Evolutionary conservation across 2,113 vertebrate genomes (phyloP).

Genomic region (Pionites leucogaster): DNA sequence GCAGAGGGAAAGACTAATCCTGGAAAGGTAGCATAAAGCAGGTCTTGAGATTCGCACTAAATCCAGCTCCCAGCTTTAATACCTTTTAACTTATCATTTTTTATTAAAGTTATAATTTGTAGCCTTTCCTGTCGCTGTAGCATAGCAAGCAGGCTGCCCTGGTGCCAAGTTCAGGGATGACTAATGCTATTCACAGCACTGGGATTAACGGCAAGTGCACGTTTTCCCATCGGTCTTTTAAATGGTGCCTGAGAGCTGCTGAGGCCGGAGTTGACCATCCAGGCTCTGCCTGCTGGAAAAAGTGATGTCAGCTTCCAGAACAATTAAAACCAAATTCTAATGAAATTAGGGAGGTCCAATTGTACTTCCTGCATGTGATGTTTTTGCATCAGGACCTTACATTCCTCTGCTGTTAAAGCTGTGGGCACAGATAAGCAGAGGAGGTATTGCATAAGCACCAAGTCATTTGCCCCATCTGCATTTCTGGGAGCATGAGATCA

Average conservation of each 20-base stretch:
- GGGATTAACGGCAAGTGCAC: slow-evolving; percentile 56
- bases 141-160: slow-evolving; percentile 11
- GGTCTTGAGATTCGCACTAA: slow-evolving; percentile 7
- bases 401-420: slow-evolving; percentile 27
- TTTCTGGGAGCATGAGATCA: slow-evolving; percentile 46
- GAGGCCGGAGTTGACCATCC: not conserved
- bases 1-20: not conserved
- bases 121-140: not conserved
- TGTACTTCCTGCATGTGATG: not conserved
- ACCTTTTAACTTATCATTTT: not conserved
- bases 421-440: not conserved
- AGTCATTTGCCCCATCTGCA: slow-evolving; percentile 22
- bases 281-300: not conserved
- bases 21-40: not conserved
- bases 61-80: not conserved
- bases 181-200: slow-evolving; percentile 63
- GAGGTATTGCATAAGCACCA: slow-evolving; percentile 37
- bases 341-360: slow-evolving; percentile 8
- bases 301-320: not conserved
- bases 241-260: slow-evolving; percentile 13
- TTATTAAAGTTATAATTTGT: not conserved
- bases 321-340: not conserved
- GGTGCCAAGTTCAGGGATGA: slow-evolving; percentile 51
- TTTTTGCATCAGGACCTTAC: not conserved
- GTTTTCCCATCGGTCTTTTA: slow-evolving; percentile 45